Conservation (phyloP, 2,888 invertebrate species). For the Epiblema foenella region DNA sequence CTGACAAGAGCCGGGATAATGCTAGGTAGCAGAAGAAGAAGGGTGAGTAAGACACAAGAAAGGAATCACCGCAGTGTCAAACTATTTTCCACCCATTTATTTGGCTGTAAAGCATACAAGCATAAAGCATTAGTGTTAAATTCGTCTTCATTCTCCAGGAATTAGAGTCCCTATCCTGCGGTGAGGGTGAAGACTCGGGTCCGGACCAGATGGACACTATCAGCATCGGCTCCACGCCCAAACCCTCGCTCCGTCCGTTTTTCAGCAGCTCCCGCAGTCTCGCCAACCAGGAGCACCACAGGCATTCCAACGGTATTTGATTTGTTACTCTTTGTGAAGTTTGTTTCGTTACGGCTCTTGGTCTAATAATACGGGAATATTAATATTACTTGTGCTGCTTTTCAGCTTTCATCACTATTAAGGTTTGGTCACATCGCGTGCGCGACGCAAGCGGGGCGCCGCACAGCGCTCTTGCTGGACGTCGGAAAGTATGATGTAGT, state of each 20-base stretch:
- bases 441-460: too few species aligned
- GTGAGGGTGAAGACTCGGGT: constrained; percentile 94
- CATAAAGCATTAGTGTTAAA: background rate
- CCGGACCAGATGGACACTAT: constrained; percentile 96
- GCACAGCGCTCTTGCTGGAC: too few species aligned
- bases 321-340: background rate
- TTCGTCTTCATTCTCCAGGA: constrained; percentile 86
- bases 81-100: too few species aligned
- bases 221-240: constrained; percentile 98
- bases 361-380: constrained; percentile 48
- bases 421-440: too few species aligned
- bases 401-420: background rate
- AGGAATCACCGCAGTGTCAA: too few species aligned
- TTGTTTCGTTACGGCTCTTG: constrained; percentile 48
- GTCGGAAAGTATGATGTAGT: too few species aligned
- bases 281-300: constrained; percentile 81
- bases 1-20: too few species aligned
- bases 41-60: too few species aligned
- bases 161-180: constrained; percentile 95
- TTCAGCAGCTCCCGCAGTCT: constrained; percentile 96
- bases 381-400: background rate
- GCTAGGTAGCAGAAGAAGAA: too few species aligned
- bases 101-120: too few species aligned
- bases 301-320: constrained; percentile 77
- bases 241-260: constrained; percentile 97